Conservation (phyloP, 2,113 vertebrate genomes). For the Genyomyrus donnyi region DNA sequence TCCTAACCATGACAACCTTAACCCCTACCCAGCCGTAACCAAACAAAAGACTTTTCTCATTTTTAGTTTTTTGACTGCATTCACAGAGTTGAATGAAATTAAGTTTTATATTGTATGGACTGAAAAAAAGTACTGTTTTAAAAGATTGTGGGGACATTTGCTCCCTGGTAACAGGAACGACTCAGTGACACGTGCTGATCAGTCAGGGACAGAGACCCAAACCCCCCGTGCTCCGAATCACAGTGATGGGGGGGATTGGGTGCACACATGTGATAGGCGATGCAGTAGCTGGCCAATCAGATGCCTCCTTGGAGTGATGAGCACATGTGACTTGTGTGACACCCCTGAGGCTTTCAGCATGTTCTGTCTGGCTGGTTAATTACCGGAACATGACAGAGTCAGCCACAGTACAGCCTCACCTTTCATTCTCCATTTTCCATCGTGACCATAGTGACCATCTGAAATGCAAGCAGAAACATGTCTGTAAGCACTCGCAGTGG, state of each 20-base stretch:
- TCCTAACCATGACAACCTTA: not conserved
- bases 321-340: not conserved
- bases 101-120: not conserved
- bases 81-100: not conserved
- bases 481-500: not conserved
- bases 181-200: not conserved
- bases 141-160: not conserved
- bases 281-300: not conserved
- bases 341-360: not conserved
- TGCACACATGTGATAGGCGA: not conserved
- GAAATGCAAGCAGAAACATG: not conserved
- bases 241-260: not conserved
- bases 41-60: not conserved
- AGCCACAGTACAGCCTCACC: not conserved
- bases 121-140: not conserved
- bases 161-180: not conserved
- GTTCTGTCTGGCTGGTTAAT: slow-evolving; percentile 2
- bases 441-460: not conserved
- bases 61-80: not conserved
- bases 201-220: not conserved
- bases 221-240: not conserved
- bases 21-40: not conserved
- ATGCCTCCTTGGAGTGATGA: not conserved
- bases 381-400: not conserved
- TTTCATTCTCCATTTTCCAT: not conserved